Conservation (phyloP, 2,113 vertebrate genomes). For the Chauna torquata region DNA sequence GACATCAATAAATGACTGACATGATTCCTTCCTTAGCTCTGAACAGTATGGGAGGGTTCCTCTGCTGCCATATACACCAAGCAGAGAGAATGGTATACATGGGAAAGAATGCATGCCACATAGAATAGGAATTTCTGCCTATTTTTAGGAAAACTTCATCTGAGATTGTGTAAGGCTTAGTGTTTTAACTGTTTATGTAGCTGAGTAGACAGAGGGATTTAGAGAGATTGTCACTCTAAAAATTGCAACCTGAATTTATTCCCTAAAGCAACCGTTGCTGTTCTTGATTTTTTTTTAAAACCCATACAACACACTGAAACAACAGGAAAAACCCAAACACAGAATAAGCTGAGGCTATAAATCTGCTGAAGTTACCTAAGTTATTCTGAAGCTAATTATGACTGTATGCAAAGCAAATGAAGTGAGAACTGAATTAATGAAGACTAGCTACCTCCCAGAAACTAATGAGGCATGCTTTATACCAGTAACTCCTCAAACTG, state of each 20-base stretch:
- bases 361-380: conserved; percentile 77
- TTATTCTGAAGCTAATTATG: conserved; percentile 83
- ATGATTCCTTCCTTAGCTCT: not conserved
- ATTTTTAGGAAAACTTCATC: not conserved
- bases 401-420: conserved; percentile 82
- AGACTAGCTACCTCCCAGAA: conserved; percentile 74
- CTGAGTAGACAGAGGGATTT: not conserved
- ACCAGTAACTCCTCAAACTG: conserved; percentile 70
- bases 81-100: not conserved
- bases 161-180: not conserved
- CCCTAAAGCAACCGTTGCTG: not conserved
- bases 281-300: conserved; percentile 49
- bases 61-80: not conserved
- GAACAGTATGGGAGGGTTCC: rapidly evolving
- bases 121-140: not conserved
- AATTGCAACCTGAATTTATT: not conserved
- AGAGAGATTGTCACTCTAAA: not conserved
- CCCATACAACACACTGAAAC: not conserved
- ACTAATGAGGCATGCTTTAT: conserved; percentile 80
- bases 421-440: conserved; percentile 82
- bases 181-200: conserved; percentile 8
- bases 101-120: not conserved
- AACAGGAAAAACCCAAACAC: conserved; percentile 10
- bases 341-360: conserved; percentile 71
- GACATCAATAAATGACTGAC: not conserved